A percentile compares a stretch with the other conserved stretches of the same genome.
Evolutionary conservation across 2,797 vertebrate genomes (phyloP).

Genomic region (Triplophysa bombifrons): DNA sequence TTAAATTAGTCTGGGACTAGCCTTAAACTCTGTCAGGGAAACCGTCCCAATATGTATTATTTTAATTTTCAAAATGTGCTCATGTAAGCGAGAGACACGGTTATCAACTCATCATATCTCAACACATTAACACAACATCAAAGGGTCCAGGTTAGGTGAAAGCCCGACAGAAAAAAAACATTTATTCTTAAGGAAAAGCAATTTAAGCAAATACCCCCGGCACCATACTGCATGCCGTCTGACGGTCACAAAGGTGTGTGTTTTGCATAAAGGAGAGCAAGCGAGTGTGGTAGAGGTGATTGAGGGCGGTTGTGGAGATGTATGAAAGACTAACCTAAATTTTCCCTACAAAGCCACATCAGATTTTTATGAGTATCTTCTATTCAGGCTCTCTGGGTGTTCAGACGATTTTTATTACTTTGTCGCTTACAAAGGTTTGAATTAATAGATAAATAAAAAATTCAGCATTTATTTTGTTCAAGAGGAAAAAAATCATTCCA

Average conservation of each 20-base stretch:
- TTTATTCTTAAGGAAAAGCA: conserved; percentile 68
- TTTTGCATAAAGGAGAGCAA: conserved; percentile 64
- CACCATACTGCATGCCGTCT: conserved; percentile 46
- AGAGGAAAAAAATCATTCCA: conserved; percentile 63
- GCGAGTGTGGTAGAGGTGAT: conserved; percentile 60
- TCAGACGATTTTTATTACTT: background rate
- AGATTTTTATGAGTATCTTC: conserved; percentile 21
- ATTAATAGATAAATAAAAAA: conserved; percentile 46
- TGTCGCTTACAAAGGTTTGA: background rate
- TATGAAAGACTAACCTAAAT: conserved; percentile 41
- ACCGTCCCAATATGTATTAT: background rate
- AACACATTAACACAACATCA: conserved; percentile 63
- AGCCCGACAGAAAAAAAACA: conserved; percentile 59
- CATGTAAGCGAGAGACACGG: conserved; percentile 51
- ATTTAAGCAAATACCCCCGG: conserved; percentile 75
- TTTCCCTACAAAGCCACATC: conserved; percentile 22
- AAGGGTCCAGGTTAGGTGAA: conserved; percentile 59
- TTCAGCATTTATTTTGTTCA: conserved; percentile 76
- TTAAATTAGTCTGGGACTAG: too few relatives aligned
- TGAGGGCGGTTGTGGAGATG: conserved; percentile 54
- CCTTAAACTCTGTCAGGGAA: too few relatives aligned
- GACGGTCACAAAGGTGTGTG: conserved; percentile 59
- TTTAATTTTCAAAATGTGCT: conserved; percentile 47
- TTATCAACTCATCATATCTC: conserved; percentile 58
- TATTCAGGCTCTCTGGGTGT: background rate